Conservation (phyloP, 2,888 invertebrate genomes). For the Apoderus coryli region DNA sequence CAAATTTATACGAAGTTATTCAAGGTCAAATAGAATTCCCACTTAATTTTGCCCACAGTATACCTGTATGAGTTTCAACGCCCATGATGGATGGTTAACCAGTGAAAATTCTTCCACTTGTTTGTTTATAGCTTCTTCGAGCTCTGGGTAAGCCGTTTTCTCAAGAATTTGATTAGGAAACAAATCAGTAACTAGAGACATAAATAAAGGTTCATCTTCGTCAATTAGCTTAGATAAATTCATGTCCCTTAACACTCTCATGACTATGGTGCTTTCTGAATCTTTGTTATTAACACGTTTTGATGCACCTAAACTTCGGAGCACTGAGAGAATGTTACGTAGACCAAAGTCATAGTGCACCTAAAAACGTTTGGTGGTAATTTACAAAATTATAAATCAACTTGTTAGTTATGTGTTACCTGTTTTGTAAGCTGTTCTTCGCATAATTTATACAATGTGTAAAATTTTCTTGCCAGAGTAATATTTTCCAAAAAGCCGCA, state of each 20-base stretch:
- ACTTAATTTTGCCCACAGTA: too few relatives aligned
- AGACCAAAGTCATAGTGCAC: constrained; percentile 96
- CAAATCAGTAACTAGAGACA: constrained; percentile 86
- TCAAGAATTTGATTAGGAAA: constrained; percentile 91
- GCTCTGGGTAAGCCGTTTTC: constrained; percentile 77
- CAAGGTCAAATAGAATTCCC: too few relatives aligned
- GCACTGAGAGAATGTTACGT: constrained; percentile 86
- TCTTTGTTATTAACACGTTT: constrained; percentile 86
- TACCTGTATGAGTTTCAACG: constrained; percentile 83
- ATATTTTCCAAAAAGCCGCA: constrained; percentile 95
- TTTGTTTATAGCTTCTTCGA: constrained; percentile 75
- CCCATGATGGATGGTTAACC: constrained; percentile 90
- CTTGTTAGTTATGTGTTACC: too few relatives aligned
- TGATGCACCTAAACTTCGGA: constrained; percentile 82
- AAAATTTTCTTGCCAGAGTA: constrained; percentile 88
- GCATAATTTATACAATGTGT: constrained; percentile 89
- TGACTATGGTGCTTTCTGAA: constrained; percentile 89
- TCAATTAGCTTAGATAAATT: constrained; percentile 93
- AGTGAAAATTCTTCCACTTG: constrained; percentile 71
- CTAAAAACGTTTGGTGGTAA: too few relatives aligned
- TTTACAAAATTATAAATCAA: neutral
- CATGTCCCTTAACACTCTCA: constrained; percentile 95
- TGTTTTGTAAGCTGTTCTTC: constrained; percentile 96
- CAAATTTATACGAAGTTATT: too few relatives aligned
- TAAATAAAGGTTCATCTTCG: constrained; percentile 95